A percentile compares a stretch with the other conserved stretches of the same genome.
These are phyloP conservation scores for Desoria tigrina DNA, from an alignment of 2,888 invertebrate species.

Conservation along the genomic window DNA sequence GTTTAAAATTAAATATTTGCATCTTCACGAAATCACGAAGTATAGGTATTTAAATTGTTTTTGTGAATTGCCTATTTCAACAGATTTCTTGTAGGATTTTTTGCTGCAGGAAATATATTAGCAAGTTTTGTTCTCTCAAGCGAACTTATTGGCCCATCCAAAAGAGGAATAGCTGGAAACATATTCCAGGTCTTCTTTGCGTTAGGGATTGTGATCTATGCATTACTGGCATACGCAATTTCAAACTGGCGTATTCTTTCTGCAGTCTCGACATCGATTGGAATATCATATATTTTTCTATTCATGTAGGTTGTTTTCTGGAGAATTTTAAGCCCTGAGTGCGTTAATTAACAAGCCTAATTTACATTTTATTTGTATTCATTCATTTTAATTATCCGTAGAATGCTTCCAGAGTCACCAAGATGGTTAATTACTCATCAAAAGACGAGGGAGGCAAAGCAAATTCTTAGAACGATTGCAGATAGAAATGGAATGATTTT, in stretches of 20 bases:
- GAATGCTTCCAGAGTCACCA: conserved; percentile 53
- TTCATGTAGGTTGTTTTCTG: conserved; percentile 42
- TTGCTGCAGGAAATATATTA: conserved; percentile 49
- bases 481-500: conserved; percentile 49
- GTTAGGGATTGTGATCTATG: conserved; percentile 52
- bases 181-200: conserved; percentile 53
- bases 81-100: conserved; percentile 46
- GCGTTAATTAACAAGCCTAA: no score
- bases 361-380: no score
- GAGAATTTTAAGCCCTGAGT: no score
- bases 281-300: conserved; percentile 44
- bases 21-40: background rate
- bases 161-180: conserved; percentile 50
- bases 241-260: conserved; percentile 52
- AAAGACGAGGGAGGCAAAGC: conserved; percentile 48
- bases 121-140: conserved; percentile 48
- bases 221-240: conserved; percentile 47
- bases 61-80: conserved; percentile 4
- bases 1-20: conserved; percentile 8
- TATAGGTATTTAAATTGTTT: background rate
- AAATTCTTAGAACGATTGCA: conserved; percentile 47
- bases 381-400: no score
- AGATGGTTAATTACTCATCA: conserved; percentile 53
- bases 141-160: conserved; percentile 51
- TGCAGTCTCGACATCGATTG: conserved; percentile 38